Evolutionary conservation across 2,888 invertebrate species (phyloP).

Genomic region (Ectobius pallidus): DNA sequence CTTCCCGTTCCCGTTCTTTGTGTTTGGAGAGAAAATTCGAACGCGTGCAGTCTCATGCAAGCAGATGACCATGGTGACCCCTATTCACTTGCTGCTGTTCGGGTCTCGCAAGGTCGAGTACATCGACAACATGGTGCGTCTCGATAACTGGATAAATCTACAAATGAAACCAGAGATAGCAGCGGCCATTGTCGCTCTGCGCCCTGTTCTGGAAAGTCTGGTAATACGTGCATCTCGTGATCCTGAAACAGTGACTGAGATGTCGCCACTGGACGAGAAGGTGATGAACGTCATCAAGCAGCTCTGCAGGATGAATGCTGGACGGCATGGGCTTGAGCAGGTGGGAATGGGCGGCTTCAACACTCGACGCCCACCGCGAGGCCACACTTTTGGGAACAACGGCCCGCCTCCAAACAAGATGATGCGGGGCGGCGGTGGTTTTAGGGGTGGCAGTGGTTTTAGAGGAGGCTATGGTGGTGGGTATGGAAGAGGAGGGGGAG

Average conservation of each 20-base stretch:
- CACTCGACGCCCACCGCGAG: constrained; percentile 52
- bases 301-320: constrained; percentile 78
- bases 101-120: constrained; percentile 88
- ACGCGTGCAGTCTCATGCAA: constrained; percentile 96
- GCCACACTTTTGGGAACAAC: constrained; percentile 48
- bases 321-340: constrained; percentile 70
- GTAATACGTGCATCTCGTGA: constrained; percentile 79
- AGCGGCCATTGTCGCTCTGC: constrained; percentile 80
- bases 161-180: constrained; percentile 82
- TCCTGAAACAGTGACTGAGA: constrained; percentile 76
- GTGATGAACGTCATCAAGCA: constrained; percentile 74
- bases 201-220: constrained; percentile 87
- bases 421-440: constrained; percentile 52
- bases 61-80: constrained; percentile 95
- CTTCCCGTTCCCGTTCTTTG: constrained; percentile 94
- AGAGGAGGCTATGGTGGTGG: constrained; percentile 44
- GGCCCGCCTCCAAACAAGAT: constrained; percentile 56
- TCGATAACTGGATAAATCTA: constrained; percentile 95
- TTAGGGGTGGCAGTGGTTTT: constrained; percentile 43
- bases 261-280: constrained; percentile 67
- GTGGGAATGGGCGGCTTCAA: constrained; percentile 52
- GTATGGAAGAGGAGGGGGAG: constrained; percentile 43
- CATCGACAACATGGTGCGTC: constrained; percentile 73
- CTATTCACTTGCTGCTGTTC: constrained; percentile 90
- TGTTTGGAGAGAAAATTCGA: constrained; percentile 98